Base-by-base conservation (phyloP, 2,797 vertebrate species). In the Mormyrus hasselquistii region DNA sequence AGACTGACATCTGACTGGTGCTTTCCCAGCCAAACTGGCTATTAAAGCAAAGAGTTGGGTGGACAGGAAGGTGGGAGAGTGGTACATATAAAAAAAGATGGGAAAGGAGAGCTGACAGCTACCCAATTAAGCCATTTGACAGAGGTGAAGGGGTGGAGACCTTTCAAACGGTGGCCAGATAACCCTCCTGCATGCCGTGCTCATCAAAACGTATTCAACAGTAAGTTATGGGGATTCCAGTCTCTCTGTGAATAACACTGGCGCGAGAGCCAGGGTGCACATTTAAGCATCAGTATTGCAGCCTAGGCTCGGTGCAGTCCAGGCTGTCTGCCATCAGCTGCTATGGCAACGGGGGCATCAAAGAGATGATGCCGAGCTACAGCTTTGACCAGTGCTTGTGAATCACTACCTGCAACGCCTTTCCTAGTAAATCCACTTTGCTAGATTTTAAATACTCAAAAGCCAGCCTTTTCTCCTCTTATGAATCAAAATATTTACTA, bases 91-190 rank as follows among this genome's bases (percentile, higher is more conserved):
- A 65, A 29, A 59, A 76, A 62, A 82, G 12, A 5, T 47, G 88
- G 53, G 19, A 41, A 83, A 25, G 5, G 16, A n/a, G 19, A 41
- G 29, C 86, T 47, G 14, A 34, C 16, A 44, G 8, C 47, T 25
- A 3, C 47, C 41, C 79, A 88, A 76, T 88, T 88, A 79, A 41
- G 69, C 69, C 69, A 76, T 86, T 34, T 86, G 49, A 86, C 84
- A n/a, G 29, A 49, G 55, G 83, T 41, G 47, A 79, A 50, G 16
- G 29, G 55, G 49, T 49, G 8, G 53, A 50, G 49, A 34, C 7
- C 19, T 88, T 55, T 52, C 6, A 1, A 19, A 38, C 0, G 16
- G 53, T 2, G 25, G 19, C 16, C 29, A n/a, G n/a, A 85, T 29
- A 19, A 25, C 7, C 44, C 44, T 34, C 79, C 7, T 55, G 59